Base-by-base conservation (phyloP, 1,140 invertebrate genomes). In the Penaeus chinensis region DNA sequence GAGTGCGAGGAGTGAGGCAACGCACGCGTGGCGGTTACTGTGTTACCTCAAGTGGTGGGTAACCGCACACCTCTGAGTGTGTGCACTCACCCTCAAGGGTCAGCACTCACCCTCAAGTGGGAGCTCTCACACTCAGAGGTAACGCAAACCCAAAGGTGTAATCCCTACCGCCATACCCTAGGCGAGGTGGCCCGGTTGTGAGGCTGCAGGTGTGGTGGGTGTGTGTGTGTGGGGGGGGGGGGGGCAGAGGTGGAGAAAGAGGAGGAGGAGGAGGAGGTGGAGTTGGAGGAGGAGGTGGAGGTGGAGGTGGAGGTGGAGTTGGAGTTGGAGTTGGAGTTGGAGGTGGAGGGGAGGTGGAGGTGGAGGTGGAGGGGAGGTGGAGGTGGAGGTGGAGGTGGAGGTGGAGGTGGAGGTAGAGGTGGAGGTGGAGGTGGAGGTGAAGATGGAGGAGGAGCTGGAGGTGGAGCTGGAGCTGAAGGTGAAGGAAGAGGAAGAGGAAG, bases 381-480 rank as follows among this genome's bases (percentile, higher is more conserved):
- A 20, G 84, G 24, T 8, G 24, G 19, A 42, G 37, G 61, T 24
- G 2, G 71, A 19, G 19, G 18, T 32, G 5, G 61, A 20, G 60
- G 54, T 8, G 37, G 85, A 66, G 85, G 47, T 20, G 27, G 76
- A 85, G 77, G 32, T 63, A 42, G 88, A 89, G 65, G 79, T 74
- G 88, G 74, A 89, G 78, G 42, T 76, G 88, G 71, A 76, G 81
- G 86, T 7, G 37, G 85, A 78, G 42, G 85, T 8, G 47, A 42
- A 87, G 85, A 62, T 4, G 76, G 82, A 27, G 24, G 22, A 81
- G n/a, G 24, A 82, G 74, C 32, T 0, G 24, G 7, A 27, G 19
- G 10, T 10, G 13, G 37, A 27, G 13, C 24, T 3, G 37, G n/a
- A 8, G 7, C 42, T 42, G 20, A 11, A 84, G 66, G 13, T 5